phyloP scores from a whole-genome alignment of 2,797 vertebrate genomes.

The Cetoscarus ocellatus region DNA sequence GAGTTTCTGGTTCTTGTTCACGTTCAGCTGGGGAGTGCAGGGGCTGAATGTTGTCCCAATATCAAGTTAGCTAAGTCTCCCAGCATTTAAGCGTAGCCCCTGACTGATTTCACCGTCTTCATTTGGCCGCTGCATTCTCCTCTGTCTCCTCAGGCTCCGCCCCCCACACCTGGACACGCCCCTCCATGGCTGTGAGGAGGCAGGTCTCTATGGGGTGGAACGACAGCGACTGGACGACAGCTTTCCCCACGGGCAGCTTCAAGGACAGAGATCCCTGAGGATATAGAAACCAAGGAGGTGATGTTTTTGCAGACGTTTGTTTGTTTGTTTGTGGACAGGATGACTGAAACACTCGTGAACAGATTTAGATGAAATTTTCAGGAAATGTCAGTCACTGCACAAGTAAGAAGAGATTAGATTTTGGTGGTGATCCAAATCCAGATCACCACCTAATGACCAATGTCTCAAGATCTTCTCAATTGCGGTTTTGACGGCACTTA shows the following conservation, averaged over 20 bases:
- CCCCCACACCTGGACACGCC: constrained; percentile 89
- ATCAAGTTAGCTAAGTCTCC: not conserved
- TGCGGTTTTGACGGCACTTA: too few relatives aligned
- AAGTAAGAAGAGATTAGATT: too few relatives aligned
- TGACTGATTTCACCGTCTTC: constrained; percentile 17
- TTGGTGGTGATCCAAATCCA: too few relatives aligned
- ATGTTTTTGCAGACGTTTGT: too few relatives aligned
- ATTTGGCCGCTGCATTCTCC: constrained; percentile 23
- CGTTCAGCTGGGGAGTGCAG: not conserved
- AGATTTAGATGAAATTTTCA: too few relatives aligned
- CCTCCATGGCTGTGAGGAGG: constrained; percentile 88
- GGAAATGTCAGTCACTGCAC: too few relatives aligned
- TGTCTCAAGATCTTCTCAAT: too few relatives aligned
- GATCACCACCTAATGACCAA: too few relatives aligned
- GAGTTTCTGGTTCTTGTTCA: not conserved
- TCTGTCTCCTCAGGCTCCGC: constrained; percentile 79
- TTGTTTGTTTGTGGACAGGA: too few relatives aligned
- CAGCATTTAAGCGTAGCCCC: not conserved
- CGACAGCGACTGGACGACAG: constrained; percentile 91
- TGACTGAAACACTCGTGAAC: too few relatives aligned
- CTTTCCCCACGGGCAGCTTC: constrained; percentile 86
- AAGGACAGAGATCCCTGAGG: constrained; percentile 87
- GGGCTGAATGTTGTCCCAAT: not conserved
- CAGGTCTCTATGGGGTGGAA: constrained; percentile 89
- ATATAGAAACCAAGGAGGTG: not conserved